Evolutionary conservation across 2,113 vertebrate species (phyloP), one percentile per base, ranked within the genome.

Genomic region (Eurystomus gularis): DNA sequence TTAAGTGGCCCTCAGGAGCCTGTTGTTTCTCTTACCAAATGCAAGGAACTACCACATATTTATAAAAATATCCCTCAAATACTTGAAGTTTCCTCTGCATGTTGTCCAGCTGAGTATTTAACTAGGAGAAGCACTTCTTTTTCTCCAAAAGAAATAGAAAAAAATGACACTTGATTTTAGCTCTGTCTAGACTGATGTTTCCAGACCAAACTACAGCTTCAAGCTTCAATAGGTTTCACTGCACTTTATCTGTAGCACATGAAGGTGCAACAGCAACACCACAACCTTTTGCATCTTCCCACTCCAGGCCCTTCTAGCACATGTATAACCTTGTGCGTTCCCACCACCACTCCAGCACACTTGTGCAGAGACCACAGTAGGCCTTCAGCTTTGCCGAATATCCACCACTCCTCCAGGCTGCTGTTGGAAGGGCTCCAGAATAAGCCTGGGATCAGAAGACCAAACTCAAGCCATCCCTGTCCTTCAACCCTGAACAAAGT

Each of bases 271-370:
- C 35, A 92, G 54, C 48, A 25, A 39, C 40, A n/a, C 6, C 28
- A 58, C 19, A 71, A 16, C 20, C 33, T 25, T 4, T 25, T 23
- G 21, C 24, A 21, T 25, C 19, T 39, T 90, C 46, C 20, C 29
- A 29, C 15, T 61, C 17, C 60, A 52, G 33, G 20, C 28, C 17
- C 25, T 40, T 62, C 17, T 25, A 35, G 16, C 15, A 29, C 0
- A 0, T 11, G 0, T 5, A 29, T 3, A 31, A 40, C 40, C n/a
- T 24, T 1, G 3, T 21, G 49, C 33, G 4, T 10, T 39, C 28
- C 42, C 39, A 51, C 20, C 18, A 23, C 13, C 28, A 6, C 64
- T 6, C 25, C 70, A 49, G 33, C 37, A 77, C 42, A 23, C 51
- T 60, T 25, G 10, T n/a, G 44, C 11, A 37, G 60, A 68, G 25